Evolutionary conservation across 2,113 vertebrate species (phyloP).

Genomic region (Macaca mulatta): DNA sequence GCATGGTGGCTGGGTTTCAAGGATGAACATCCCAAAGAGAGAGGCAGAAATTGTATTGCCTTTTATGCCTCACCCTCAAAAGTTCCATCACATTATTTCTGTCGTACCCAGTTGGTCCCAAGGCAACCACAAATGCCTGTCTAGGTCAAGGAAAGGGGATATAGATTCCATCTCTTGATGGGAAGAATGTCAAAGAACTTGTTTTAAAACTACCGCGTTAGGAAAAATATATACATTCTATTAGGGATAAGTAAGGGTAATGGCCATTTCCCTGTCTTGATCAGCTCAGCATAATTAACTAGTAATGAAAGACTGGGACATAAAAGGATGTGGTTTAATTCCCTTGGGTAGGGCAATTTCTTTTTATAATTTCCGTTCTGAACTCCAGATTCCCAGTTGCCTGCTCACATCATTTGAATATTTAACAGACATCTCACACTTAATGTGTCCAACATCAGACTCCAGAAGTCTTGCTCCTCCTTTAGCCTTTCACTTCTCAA

Average conservation of each 20-base stretch:
- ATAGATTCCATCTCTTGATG: neutral
- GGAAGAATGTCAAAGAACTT: neutral
- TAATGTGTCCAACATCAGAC: neutral
- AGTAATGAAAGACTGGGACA: neutral
- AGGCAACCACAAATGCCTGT: neutral
- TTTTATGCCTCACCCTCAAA: neutral
- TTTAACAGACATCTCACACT: neutral
- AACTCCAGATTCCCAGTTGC: neutral
- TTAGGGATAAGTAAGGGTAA: neutral
- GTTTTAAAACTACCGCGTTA: neutral
- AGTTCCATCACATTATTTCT: neutral
- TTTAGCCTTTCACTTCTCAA: neutral
- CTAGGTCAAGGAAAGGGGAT: neutral
- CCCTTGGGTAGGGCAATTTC: neutral
- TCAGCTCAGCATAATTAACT: neutral
- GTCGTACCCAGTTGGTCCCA: neutral
- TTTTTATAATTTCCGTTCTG: neutral
- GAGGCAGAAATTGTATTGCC: neutral
- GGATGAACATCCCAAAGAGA: neutral
- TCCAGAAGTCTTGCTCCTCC: neutral
- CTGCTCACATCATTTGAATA: neutral
- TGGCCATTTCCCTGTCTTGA: neutral
- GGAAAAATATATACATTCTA: neutral
- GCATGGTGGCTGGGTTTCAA: neutral
- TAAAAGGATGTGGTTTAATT: neutral